Conservation (phyloP, 2,888 invertebrate genomes). For the Agonopterix alstromeriana region DNA sequence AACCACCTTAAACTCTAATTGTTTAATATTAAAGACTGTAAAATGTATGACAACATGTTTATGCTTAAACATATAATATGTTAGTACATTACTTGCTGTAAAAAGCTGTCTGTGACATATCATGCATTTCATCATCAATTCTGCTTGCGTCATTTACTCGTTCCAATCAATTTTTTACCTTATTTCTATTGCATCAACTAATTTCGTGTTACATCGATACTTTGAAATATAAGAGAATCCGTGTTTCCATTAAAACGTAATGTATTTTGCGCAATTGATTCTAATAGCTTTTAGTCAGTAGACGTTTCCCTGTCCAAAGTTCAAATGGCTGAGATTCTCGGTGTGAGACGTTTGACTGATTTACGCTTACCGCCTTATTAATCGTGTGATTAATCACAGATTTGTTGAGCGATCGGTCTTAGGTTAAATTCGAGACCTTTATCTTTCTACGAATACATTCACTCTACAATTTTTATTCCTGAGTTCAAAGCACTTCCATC, state of each 20-base stretch:
- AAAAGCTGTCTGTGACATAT: conserved; percentile 23
- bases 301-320: not conserved
- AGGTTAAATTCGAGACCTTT: not conserved
- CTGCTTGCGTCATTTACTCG: conserved; percentile 38
- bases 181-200: conserved; percentile 55
- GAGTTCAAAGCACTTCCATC: too few relatives aligned
- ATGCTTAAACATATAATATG: too few relatives aligned
- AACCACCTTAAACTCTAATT: too few relatives aligned
- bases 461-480: too few relatives aligned
- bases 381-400: conserved; percentile 2
- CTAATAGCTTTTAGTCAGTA: conserved; percentile 18
- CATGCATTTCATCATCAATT: conserved; percentile 30
- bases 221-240: conserved; percentile 33
- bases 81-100: too few relatives aligned
- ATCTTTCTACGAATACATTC: too few relatives aligned
- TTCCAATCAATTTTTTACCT: conserved; percentile 42
- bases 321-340: conserved; percentile 1
- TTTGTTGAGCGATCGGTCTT: not conserved
- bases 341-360: conserved; percentile 6
- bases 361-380: conserved; percentile 4
- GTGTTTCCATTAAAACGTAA: conserved; percentile 51
- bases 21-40: too few relatives aligned
- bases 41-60: too few relatives aligned
- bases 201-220: conserved; percentile 52
- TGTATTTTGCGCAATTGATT: conserved; percentile 42